These are phyloP conservation scores for Dasysyrphus albostriatus DNA, from an alignment of 2,888 invertebrate genomes.

Conservation along the genomic window DNA sequence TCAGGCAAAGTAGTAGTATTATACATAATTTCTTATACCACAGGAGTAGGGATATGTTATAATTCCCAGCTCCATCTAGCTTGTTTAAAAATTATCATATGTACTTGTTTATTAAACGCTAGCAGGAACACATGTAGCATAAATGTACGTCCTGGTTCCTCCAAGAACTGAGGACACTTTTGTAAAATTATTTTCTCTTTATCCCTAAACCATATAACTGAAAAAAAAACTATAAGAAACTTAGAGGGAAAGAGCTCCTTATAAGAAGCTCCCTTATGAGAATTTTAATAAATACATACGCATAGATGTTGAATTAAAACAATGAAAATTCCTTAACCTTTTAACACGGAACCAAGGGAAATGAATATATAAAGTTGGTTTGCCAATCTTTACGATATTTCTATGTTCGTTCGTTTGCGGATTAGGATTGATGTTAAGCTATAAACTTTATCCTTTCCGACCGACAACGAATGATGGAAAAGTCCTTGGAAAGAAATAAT, in stretches of 20 bases:
- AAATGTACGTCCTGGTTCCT: constrained; percentile 8
- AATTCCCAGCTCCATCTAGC: constrained; percentile 3
- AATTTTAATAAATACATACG: constrained; percentile 37
- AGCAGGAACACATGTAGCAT: not conserved
- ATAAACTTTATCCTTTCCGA: constrained; percentile 19
- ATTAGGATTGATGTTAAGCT: constrained; percentile 41
- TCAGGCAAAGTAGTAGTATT: constrained; percentile 43
- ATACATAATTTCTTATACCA: constrained; percentile 19
- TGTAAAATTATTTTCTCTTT: constrained; percentile 1
- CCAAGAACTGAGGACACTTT: constrained; percentile 32
- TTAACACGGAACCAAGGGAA: not conserved
- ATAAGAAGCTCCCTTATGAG: constrained; percentile 37
- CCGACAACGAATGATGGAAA: not conserved
- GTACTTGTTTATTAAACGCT: not conserved
- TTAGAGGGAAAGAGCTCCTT: constrained; percentile 35
- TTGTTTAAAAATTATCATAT: constrained; percentile 37
- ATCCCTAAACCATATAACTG: not conserved
- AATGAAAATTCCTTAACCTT: constrained; percentile 25
- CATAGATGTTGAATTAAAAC: constrained; percentile 1
- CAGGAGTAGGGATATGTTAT: constrained; percentile 14
- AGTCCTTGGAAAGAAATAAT: constrained; percentile 37
- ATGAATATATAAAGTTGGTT: constrained; percentile 5
- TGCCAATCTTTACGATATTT: constrained; percentile 32
- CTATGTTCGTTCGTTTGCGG: constrained; percentile 15
- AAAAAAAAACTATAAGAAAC: constrained; percentile 9